phyloP scores from a whole-genome alignment of 64 coral and sea anemone species.

The Dendronephthya gigantea region DNA sequence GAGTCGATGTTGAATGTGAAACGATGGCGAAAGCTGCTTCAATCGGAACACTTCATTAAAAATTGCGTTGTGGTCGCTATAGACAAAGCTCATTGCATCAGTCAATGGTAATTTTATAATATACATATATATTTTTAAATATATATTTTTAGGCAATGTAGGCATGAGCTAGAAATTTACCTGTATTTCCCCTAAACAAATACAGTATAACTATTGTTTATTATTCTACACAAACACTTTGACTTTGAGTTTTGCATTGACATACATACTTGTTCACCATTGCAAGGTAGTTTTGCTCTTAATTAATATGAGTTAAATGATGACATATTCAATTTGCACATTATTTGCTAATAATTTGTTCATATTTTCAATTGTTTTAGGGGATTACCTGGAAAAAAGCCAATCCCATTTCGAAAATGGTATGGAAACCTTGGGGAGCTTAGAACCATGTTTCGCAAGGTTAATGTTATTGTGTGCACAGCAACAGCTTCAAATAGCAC shows the following conservation, averaged over 20 bases:
- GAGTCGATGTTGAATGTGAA: neutral
- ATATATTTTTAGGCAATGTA: neutral
- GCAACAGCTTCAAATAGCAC: neutral
- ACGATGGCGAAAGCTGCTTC: neutral
- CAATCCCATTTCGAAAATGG: neutral
- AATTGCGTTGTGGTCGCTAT: neutral
- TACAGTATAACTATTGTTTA: too few species aligned
- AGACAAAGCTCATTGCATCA: neutral
- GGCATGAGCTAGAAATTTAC: neutral
- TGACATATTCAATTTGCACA: too few species aligned
- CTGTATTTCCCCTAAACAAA: too few species aligned
- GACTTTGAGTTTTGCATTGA: too few species aligned
- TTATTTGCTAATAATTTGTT: neutral
- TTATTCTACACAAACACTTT: too few species aligned
- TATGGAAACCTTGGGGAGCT: neutral
- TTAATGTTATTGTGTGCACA: neutral
- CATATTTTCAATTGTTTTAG: neutral
- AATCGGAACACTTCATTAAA: neutral
- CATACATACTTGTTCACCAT: too few species aligned
- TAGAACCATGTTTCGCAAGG: neutral
- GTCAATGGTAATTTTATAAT: neutral
- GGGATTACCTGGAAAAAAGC: neutral
- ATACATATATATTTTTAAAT: neutral
- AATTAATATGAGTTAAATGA: too few species aligned
- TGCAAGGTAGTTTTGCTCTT: too few species aligned